Percentiles rank a stretch among this genome's conserved stretches.
These are phyloP conservation scores for Melanchra persicariae DNA, from an alignment of 2,888 invertebrate genomes.

Conservation along the genomic window DNA sequence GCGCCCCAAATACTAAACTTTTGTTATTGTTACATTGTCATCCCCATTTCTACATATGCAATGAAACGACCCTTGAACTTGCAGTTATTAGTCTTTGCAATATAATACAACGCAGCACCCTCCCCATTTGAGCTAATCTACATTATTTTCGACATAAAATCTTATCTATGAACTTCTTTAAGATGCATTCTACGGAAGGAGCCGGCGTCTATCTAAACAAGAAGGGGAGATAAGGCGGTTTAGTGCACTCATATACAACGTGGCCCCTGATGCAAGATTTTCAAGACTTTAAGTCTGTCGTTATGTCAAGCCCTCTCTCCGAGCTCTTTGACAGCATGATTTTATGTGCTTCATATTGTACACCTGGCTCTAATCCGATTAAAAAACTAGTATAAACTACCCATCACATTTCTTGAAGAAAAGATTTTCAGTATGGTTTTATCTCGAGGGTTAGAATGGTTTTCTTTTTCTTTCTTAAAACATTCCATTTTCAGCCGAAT, in stretches of 20 bases:
- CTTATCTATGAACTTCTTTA: slow-evolving; percentile 82
- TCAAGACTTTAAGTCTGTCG: slow-evolving; percentile 76
- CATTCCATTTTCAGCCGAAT: slow-evolving; percentile 1
- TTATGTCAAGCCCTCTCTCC: slow-evolving; percentile 74
- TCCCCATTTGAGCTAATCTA: slow-evolving; percentile 70
- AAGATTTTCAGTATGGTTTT: slow-evolving; percentile 11
- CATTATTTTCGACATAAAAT: slow-evolving; percentile 83
- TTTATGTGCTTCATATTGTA: slow-evolving; percentile 41
- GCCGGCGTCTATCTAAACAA: slow-evolving; percentile 82
- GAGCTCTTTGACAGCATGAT: slow-evolving; percentile 57
- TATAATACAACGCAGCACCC: slow-evolving; percentile 60
- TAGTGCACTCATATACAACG: slow-evolving; percentile 80
- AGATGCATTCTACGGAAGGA: slow-evolving; percentile 85
- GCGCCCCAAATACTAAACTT: slow-evolving; percentile 66
- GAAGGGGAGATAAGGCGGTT: slow-evolving; percentile 85
- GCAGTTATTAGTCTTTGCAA: slow-evolving; percentile 57
- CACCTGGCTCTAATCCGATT: slow-evolving; percentile 32
- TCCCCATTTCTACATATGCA: slow-evolving; percentile 54
- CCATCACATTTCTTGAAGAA: not conserved
- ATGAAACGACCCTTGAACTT: slow-evolving; percentile 49
- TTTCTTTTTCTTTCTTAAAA: too few relatives aligned
- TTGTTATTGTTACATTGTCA: slow-evolving; percentile 63
- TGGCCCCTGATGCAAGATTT: slow-evolving; percentile 75
- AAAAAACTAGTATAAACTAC: slow-evolving; percentile 10
- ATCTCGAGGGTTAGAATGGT: not conserved